Conservation (phyloP, 2,113 vertebrate species). For the Corythaeola cristata region DNA sequence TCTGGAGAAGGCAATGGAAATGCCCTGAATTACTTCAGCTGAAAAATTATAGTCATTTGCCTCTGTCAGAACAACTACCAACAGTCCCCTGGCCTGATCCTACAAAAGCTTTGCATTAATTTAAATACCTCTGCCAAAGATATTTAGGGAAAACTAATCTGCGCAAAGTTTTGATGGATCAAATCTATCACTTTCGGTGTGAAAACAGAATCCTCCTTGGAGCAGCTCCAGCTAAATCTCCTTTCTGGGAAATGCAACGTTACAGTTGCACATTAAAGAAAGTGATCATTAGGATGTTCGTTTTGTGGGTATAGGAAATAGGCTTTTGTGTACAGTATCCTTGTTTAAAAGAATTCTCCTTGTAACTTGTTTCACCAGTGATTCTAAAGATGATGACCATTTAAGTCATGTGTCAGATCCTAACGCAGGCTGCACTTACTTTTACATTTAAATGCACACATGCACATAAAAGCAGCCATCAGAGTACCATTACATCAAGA, state of each 20-base stretch:
- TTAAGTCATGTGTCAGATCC: not conserved
- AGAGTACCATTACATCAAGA: slow-evolving; percentile 24
- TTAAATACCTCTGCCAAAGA: not conserved
- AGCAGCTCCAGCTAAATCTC: not conserved
- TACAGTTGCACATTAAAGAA: not conserved
- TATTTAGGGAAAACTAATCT: not conserved
- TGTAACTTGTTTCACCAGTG: not conserved
- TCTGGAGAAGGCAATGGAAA: not conserved
- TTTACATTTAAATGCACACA: slow-evolving; percentile 30
- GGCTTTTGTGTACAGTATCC: not conserved
- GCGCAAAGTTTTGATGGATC: not conserved
- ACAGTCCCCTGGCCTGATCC: not conserved
- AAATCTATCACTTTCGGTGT: not conserved
- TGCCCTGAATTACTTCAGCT: not conserved
- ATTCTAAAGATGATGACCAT: not conserved
- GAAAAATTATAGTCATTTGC: not conserved
- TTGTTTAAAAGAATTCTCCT: not conserved
- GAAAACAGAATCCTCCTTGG: not conserved
- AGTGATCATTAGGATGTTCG: not conserved
- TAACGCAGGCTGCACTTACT: not conserved
- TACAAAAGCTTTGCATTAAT: not conserved
- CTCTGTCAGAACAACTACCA: not conserved
- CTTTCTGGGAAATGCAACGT: not conserved
- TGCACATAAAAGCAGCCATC: slow-evolving; percentile 37
- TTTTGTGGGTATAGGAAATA: not conserved